These are phyloP conservation scores for Caenorhabditis macrosperma DNA, from an alignment of 2,888 invertebrate genomes.

Conservation along the genomic window DNA sequence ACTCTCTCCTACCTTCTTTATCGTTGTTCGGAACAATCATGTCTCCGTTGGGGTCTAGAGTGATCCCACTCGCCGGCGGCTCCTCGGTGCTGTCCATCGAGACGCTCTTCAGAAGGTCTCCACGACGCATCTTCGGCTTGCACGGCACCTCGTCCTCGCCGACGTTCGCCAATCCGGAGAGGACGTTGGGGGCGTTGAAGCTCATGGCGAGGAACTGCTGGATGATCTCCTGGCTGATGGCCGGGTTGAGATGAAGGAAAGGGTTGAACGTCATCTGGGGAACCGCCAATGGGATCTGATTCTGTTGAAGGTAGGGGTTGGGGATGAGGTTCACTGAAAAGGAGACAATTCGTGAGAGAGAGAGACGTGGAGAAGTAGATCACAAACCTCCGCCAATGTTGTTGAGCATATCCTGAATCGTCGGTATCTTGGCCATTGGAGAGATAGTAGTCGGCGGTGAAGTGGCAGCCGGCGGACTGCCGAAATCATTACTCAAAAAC, in stretches of 20 bases:
- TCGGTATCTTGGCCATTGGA: constrained; percentile 30
- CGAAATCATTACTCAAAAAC: constrained; percentile 58
- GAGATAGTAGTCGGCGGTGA: constrained; percentile 38
- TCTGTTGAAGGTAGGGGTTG: constrained; percentile 27
- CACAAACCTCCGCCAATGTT: constrained; percentile 47
- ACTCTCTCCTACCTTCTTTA: constrained; percentile 77
- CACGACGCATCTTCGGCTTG: constrained; percentile 40
- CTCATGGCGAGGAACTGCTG: constrained; percentile 58
- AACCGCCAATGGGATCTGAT: constrained; percentile 32
- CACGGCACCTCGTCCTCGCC: constrained; percentile 37
- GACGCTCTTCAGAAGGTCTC: constrained; percentile 34
- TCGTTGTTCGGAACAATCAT: constrained; percentile 78
- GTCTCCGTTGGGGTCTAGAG: constrained; percentile 70
- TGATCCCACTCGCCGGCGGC: constrained; percentile 20
- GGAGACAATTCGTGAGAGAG: background rate
- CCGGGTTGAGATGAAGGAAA: constrained; percentile 51
- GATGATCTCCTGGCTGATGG: constrained; percentile 52
- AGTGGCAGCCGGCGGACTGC: constrained; percentile 48
- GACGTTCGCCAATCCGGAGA: constrained; percentile 27
- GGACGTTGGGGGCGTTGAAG: constrained; percentile 26
- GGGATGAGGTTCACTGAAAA: constrained; percentile 39
- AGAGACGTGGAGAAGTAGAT: no score
- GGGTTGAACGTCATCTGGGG: constrained; percentile 51
- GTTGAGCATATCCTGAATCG: constrained; percentile 51
- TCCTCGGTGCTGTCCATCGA: constrained; percentile 45